A percentile compares a stretch with the other conserved stretches of the same genome.
Conservation (phyloP, 1,140 invertebrate species). For the Bombus sylvicola region DNA sequence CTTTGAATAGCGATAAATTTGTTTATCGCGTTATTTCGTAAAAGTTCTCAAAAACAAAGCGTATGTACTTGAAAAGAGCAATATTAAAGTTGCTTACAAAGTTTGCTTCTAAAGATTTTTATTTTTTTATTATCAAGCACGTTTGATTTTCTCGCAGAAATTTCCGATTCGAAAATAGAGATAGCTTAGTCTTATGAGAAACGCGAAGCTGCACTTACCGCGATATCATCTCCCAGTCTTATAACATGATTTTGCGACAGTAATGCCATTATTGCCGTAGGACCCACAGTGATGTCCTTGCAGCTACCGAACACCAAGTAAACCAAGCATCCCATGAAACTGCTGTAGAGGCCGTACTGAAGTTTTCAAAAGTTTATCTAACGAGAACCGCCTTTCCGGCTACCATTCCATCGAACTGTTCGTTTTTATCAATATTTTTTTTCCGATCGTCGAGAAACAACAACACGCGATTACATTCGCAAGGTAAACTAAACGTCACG, state of each 20-base stretch:
- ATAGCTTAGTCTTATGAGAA: not conserved
- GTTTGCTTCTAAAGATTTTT: too few relatives aligned
- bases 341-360: constrained; percentile 87
- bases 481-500: not conserved
- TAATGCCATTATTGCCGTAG: constrained; percentile 85
- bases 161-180: not conserved
- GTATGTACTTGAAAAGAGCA: too few relatives aligned
- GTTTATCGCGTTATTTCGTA: not conserved
- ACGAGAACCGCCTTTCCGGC: constrained; percentile 38
- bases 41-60: not conserved
- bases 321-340: constrained; percentile 88
- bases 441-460: not conserved
- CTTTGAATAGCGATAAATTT: not conserved
- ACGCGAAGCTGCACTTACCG: constrained; percentile 78
- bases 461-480: not conserved
- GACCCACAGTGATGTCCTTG: constrained; percentile 86
- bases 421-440: not conserved
- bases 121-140: not conserved
- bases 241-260: constrained; percentile 82
- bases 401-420: constrained; percentile 1
- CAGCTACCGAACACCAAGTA: constrained; percentile 87
- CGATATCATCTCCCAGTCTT: constrained; percentile 81
- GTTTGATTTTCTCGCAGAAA: not conserved
- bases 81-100: not conserved
- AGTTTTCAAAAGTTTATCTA: constrained; percentile 68